Conservation (phyloP, 2,797 vertebrate species). For the Zalophus californianus region DNA sequence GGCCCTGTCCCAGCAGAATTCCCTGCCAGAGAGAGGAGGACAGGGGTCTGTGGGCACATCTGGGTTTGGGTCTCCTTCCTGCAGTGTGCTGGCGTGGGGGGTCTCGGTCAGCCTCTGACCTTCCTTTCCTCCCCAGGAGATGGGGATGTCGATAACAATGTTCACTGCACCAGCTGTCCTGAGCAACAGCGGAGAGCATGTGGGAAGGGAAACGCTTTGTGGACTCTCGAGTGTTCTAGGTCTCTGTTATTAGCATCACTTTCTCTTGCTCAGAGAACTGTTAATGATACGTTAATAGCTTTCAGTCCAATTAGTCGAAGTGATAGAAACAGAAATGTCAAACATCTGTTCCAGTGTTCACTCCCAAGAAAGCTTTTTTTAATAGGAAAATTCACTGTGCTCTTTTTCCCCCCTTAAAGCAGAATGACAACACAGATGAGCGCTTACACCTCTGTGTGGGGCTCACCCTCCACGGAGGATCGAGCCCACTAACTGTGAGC, state of each 20-base stretch:
- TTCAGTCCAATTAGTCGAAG: neutral
- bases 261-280: neutral
- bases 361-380: neutral
- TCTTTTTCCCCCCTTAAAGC: neutral
- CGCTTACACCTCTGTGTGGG: accelerated
- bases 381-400: neutral
- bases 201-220: neutral
- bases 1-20: neutral
- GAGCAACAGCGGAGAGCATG: accelerated
- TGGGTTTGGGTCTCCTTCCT: accelerated
- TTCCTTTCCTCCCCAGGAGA: neutral
- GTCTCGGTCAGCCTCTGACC: accelerated
- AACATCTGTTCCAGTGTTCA: neutral
- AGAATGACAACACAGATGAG: neutral
- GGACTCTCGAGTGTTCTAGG: accelerated
- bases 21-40: neutral
- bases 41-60: accelerated
- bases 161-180: accelerated
- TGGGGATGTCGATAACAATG: accelerated
- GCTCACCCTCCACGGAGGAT: accelerated
- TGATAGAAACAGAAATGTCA: neutral
- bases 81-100: accelerated
- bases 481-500: accelerated
- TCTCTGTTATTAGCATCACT: accelerated
- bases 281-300: neutral